Base-by-base conservation (phyloP, 2,797 vertebrate genomes). In the Selene dorsalis region DNA sequence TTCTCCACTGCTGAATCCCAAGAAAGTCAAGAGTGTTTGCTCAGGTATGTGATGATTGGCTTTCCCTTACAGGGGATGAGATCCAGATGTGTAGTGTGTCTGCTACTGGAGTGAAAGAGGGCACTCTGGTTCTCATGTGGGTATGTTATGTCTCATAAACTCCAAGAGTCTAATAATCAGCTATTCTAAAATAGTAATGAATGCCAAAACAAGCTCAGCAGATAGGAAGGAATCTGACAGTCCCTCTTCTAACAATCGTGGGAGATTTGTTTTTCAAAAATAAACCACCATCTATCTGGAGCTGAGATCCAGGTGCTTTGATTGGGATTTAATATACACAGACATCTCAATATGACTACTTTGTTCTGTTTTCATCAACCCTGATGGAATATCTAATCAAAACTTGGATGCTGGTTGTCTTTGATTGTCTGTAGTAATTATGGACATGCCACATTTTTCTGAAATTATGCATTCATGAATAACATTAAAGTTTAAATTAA, bases 31-130 rank as follows among this genome's bases (percentile, higher is more conserved):
- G 80, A 77, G 77, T 77, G 81, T 79, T 81, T 86, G 69, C 70
- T 84, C 86, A 90, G 86, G 86, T 91, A 90, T 93, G 88, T 84
- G 86, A 86, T 89, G 79, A 82, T 84, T 90, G 81, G 79, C 75
- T 64, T 82, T 70, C 52, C 64, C 76, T 86, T 68, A 64, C 59
- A 64, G 60, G 45, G 76, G 88, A 93, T 90, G 84, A 89, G 80
- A 91, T 92, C 88, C 93, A 94, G 89, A 94, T 94, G 90, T 92
- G 72, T 28, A 65, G 59, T 85, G 65, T 77, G 81, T 89, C 77
- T 79, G 83, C 77, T 72, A 48, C 76, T 41, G 28, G 60, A 80
- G 45, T 47, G 69, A 75, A 81, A 65, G 67, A 77, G 77, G 73
- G 69, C 64, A 81, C 39, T 62, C 5, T 59, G 69, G 30, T 48